Evolutionary conservation across 2,113 vertebrate genomes (phyloP), one percentile per base, ranked within the genome.

Genomic region (Anolis carolinensis): DNA sequence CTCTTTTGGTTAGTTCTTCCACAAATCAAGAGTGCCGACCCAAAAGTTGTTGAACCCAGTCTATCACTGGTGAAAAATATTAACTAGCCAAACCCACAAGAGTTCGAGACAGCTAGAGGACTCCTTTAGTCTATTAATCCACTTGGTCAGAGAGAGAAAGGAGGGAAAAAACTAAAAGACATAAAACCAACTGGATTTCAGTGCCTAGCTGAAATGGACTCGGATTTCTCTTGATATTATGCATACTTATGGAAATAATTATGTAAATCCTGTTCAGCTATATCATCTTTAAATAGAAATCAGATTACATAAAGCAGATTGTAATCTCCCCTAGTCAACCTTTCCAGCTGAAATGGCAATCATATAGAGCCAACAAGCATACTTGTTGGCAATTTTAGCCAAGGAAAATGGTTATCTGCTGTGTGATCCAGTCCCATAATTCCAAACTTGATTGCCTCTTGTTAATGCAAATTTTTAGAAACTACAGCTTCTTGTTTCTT

Each of bases 211-310:
- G 1, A 90, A 94, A 93, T 94, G 84, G 88, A 89, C 85, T 73
- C 94, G 83, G 87, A 92, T 95, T 94, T 92, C 68, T 92, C 91
- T 89, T 87, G 90, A 91, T 93, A 95, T 93, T 93, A 90, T 92
- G 79, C 87, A 86, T 91, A 83, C 93, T 96, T 94, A 94, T 86
- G 89, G 95, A 95, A 95, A 95, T 95, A 95, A 95, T 94, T 95
- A 96, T 96, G 94, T 91, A 96, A 96, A 95, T 93, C 89, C 94
- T 94, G 94, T 92, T 94, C 68, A 92, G 91, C 89, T 94, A 92
- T 91, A 93, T 94, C 93, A 94, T 95, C 92, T 95, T 94, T 94
- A 92, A 94, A 93, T 94, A 94, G 91, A 93, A 95, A 95, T 95
- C 90, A 93, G 93, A 95, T 95, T 95, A 92, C 90, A 91, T 94